These are phyloP conservation scores for Dicerorhinus sumatrensis DNA, from an alignment of 2,113 vertebrate genomes.

Conservation along the genomic window DNA sequence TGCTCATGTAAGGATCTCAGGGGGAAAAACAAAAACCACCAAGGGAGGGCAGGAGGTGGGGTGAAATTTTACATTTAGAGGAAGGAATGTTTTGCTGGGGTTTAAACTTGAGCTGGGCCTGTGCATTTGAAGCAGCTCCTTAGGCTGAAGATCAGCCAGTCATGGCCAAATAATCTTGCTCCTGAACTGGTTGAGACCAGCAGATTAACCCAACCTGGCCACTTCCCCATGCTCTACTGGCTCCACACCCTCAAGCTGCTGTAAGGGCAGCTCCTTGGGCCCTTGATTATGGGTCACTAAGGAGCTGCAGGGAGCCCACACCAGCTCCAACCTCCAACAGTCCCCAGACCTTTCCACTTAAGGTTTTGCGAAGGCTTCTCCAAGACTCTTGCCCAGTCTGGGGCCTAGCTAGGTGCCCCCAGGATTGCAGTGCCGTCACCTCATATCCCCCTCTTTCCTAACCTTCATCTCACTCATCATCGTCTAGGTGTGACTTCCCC, in stretches of 20 bases:
- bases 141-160: slow-evolving; percentile 44
- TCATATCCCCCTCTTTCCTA: background rate
- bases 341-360: background rate
- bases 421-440: background rate
- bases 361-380: background rate
- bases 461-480: background rate
- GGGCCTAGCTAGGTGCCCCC: background rate
- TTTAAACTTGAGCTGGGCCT: slow-evolving; percentile 74
- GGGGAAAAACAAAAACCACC: fast-evolving
- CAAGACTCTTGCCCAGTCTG: background rate
- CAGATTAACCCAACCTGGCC: background rate
- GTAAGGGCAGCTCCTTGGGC: background rate
- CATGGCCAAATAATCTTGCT: background rate
- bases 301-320: background rate
- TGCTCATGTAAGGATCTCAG: background rate
- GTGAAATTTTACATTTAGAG: slow-evolving; percentile 56
- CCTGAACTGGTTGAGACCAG: slow-evolving; percentile 48
- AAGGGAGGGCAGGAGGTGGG: background rate
- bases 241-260: background rate
- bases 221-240: background rate
- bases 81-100: slow-evolving; percentile 56
- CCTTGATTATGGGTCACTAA: background rate
- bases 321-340: background rate
- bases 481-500: background rate
- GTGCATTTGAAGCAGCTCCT: slow-evolving; percentile 18